Evolutionary conservation across 2,797 vertebrate genomes (phyloP).

Genomic region (Falco biarmicus): DNA sequence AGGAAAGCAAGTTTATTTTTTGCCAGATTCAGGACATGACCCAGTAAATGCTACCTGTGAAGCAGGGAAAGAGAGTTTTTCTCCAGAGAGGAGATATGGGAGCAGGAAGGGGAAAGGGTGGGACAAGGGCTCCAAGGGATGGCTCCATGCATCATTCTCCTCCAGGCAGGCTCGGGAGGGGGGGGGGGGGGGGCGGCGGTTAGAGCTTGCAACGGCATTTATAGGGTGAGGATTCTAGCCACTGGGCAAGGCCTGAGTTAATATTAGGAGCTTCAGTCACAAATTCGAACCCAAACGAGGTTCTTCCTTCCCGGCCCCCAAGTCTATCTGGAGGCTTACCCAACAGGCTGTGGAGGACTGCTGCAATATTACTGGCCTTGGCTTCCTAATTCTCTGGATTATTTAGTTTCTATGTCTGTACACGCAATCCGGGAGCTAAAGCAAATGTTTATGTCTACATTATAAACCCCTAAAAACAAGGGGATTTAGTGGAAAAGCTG

Average conservation of each 20-base stretch:
- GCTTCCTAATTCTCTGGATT: constrained; percentile 44
- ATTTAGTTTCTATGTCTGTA: constrained; percentile 30
- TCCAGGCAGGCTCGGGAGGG: not conserved
- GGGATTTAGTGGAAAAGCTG: constrained; percentile 64
- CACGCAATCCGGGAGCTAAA: constrained; percentile 48
- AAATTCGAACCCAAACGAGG: not conserved
- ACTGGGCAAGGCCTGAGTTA: not conserved
- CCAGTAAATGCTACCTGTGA: not conserved
- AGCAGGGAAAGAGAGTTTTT: not conserved
- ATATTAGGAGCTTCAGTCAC: not conserved
- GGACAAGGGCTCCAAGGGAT: not conserved
- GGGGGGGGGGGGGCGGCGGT: no score
- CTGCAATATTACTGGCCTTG: constrained; percentile 16
- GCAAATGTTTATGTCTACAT: constrained; percentile 62
- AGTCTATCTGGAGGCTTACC: not conserved
- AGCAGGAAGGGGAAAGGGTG: not conserved
- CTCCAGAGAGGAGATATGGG: not conserved
- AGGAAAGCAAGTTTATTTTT: not conserved
- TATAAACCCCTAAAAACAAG: constrained; percentile 66
- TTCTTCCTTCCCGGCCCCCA: not conserved
- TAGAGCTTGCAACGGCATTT: not conserved
- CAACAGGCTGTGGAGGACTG: not conserved
- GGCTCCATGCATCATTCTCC: not conserved
- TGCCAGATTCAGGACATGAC: not conserved
- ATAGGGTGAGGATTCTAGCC: not conserved